Evolutionary conservation across 1,140 invertebrate species (phyloP).

Genomic region (Myzus persicae): DNA sequence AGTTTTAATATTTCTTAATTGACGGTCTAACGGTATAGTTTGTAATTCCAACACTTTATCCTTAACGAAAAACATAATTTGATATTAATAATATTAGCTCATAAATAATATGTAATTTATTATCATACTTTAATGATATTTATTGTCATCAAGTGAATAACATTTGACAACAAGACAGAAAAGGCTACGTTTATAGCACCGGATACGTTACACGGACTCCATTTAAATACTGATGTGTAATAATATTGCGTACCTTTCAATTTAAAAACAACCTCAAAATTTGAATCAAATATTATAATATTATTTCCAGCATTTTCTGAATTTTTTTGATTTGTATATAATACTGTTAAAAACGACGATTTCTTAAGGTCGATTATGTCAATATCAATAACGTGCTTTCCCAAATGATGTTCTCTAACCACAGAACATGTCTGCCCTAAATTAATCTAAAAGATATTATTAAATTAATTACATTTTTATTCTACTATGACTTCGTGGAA

Average conservation of each 20-base stretch:
- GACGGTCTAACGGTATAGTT: neutral
- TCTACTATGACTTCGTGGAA: neutral
- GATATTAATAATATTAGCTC: neutral
- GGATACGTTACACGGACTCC: neutral
- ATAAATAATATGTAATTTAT: neutral
- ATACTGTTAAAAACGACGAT: neutral
- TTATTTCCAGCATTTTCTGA: neutral
- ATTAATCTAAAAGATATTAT: neutral
- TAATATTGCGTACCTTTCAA: neutral
- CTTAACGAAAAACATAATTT: constrained; percentile 2
- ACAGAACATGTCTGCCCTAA: neutral
- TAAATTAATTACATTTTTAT: neutral
- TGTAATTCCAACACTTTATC: neutral
- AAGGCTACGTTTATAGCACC: neutral
- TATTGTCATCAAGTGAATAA: neutral
- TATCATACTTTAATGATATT: neutral
- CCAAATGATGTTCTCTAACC: neutral
- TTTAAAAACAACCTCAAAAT: neutral
- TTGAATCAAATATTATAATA: neutral
- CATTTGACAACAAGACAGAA: neutral
- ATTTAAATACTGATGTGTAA: neutral
- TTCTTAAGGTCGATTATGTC: neutral
- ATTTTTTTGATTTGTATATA: neutral
- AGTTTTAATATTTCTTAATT: neutral
- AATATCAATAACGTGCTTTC: constrained; percentile 8